Evolutionary conservation across 2,888 invertebrate genomes (phyloP), one percentile per base, ranked within the genome.

Genomic region (Apeira syringaria): DNA sequence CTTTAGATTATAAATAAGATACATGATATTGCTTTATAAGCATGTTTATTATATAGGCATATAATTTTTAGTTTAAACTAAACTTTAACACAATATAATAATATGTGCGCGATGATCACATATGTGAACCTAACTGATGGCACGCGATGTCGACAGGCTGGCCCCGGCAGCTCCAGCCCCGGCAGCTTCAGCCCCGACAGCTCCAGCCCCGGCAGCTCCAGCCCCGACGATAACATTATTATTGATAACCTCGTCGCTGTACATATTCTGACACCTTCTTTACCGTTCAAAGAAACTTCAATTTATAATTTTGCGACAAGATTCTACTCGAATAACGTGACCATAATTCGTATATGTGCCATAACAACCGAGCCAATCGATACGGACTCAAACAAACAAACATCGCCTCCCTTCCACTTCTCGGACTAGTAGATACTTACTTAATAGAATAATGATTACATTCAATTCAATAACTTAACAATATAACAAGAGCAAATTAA

Each of bases 341-440:
- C 30, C 17, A n/a, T 18, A 25, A 32, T 18, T 27, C 24, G 33
- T 24, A 28, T 34, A 24, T 34, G 37, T 34, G 35, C 39, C 39
- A 8, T 40, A 39, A 45, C 45, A 46, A 35, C 22, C 12, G 35
- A 56, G 44, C 53, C 50, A 44, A 53, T 17, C 28, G 47, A 56
- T 54, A 62, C 36, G 53, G 56, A 65, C 61, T 53, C 59, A 52
- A 55, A 46, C 47, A 53, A n/a, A n/a, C n/a, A n/a, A n/a, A n/a
- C n/a, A n/a, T 58, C 59, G 53, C 53, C 61, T 53, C 59, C 60
- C 56, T 58, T 59, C 35, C 39, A 40, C 35, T 53, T 55, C 67
- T 61, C 64, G 67, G 78, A 78, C 78, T 78, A 78, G 78, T 63
- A 40, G 59, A 59, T 55, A 61, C 65, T 59, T 55, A 61, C 65